Conservation (phyloP, 2,113 vertebrate species). For the Chamaetylas fuelleborni region DNA sequence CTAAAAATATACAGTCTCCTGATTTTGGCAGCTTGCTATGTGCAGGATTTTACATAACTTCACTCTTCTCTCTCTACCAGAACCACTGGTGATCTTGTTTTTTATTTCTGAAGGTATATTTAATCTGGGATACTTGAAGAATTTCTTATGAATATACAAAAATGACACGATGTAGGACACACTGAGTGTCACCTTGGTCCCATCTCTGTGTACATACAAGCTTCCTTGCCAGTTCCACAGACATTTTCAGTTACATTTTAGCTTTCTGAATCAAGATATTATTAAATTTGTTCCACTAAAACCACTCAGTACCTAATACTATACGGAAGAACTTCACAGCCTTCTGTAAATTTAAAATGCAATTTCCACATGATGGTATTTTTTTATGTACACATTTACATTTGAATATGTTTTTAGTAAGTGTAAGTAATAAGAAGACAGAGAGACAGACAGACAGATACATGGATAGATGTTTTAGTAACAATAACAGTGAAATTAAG, state of each 20-base stretch:
- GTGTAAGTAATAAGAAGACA: neutral
- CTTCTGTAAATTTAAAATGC: neutral
- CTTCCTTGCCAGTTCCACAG: neutral
- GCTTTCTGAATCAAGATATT: neutral
- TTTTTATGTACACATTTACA: neutral
- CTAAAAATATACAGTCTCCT: neutral
- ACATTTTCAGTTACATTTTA: neutral
- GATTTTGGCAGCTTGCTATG: neutral
- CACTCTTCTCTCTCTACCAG: neutral
- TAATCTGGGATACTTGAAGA: neutral
- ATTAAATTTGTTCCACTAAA: neutral
- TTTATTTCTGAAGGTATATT: neutral
- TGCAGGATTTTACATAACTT: neutral
- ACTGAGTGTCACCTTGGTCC: neutral
- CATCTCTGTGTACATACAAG: neutral
- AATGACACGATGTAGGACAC: neutral
- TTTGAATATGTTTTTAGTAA: neutral
- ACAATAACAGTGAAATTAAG: neutral
- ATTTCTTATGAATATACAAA: neutral
- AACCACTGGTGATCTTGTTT: neutral
- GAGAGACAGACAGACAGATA: neutral
- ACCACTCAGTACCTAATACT: neutral
- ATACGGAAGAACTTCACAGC: neutral
- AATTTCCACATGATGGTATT: neutral
- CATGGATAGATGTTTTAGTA: neutral